Evolutionary conservation across 2,113 vertebrate species (phyloP), one percentile per base, ranked within the genome.

Genomic region (Arvicanthis niloticus): DNA sequence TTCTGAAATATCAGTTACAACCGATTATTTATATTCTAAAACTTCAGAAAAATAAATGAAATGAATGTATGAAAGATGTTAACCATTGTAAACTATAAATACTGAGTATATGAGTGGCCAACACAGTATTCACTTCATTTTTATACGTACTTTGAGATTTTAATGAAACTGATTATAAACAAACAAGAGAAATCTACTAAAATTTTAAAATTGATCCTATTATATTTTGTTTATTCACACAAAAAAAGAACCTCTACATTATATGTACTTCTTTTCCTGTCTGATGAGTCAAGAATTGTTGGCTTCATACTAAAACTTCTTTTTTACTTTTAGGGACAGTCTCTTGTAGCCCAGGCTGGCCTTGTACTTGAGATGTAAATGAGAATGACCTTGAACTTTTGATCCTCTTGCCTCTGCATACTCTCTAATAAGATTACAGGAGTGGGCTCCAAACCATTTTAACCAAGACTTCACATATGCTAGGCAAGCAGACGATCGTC

Each of bases 1-100:
- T 37, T 88, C 84, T 93, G 16, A 53, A 34, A 62, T 76, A 60
- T 90, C 78, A 51, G 45, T 75, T 31, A 88, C 81, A 26, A 76
- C 60, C 16, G 9, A 62, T 65, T 24, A 91, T 62, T 84, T 34
- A 85, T 87, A 78, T 58, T 94, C 91, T 45, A 60, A 94, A 26
- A 40, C 29, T 77, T 78, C 53, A 78, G 42, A 82, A 89, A 92
- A 72, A 68, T 31, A 93, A 3, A 91, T 45, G 17, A 75, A 90
- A 40, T 13, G 88, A 91, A 62, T 45, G 81, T 8, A 11, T 10
- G 10, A 88, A 91, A 86, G 75, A 1, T 94, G 70, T 45, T 70
- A 77, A 80, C 21, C 85, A 91, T 11, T 86, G 3, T 73, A 82
- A 97, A 96, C 86, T 91, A 16, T 21, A 73, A 88, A 26, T 78